Evolutionary conservation across 2,113 vertebrate species (phyloP).

Genomic region (Benitochromis conjunctus): DNA sequence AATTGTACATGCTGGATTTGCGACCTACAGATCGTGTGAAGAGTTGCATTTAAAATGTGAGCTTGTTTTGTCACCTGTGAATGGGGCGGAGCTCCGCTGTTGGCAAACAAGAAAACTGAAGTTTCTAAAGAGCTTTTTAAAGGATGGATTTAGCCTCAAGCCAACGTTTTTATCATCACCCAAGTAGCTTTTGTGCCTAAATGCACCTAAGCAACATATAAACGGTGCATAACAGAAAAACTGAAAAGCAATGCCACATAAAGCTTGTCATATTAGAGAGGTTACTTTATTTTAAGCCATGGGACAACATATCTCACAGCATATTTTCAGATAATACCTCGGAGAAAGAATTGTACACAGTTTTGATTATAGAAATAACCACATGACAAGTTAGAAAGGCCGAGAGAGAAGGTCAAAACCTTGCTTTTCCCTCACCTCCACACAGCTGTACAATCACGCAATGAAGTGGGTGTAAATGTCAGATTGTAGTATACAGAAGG

Average conservation of each 20-base stretch:
- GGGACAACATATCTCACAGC: not conserved
- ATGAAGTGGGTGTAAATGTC: not conserved
- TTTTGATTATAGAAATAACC: not conserved
- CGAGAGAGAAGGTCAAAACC: not conserved
- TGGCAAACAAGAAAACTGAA: not conserved
- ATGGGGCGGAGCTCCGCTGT: not conserved
- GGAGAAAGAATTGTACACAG: not conserved
- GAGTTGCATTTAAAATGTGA: not conserved
- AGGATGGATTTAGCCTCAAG: not conserved
- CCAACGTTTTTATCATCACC: not conserved
- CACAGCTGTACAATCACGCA: not conserved
- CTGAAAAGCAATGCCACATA: fast-evolving
- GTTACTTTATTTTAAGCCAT: not conserved
- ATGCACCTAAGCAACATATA: not conserved
- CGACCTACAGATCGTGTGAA: not conserved
- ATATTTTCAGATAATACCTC: not conserved
- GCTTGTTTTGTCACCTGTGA: not conserved
- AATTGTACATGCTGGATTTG: not conserved
- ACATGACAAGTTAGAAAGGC: not conserved
- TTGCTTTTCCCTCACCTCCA: not conserved
- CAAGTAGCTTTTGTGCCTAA: not conserved
- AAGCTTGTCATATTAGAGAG: not conserved
- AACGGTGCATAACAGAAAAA: not conserved
- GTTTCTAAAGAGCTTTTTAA: not conserved
- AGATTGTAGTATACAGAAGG: not conserved